These are phyloP conservation scores for Pluvianellus socialis DNA, from an alignment of 2,113 vertebrate genomes.

Conservation along the genomic window DNA sequence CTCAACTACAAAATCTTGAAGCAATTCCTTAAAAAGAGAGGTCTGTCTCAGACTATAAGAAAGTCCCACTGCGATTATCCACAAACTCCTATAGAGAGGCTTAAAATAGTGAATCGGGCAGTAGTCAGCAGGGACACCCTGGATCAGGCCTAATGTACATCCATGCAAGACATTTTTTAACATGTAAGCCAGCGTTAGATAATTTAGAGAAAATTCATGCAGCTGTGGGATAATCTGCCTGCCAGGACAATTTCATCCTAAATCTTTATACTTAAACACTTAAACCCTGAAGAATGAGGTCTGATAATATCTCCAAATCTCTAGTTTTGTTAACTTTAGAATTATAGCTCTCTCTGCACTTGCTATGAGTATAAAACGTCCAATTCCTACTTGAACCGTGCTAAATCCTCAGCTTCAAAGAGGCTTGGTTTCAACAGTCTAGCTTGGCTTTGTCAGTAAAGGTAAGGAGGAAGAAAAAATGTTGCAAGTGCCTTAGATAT, in stretches of 20 bases:
- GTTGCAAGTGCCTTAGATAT: background rate
- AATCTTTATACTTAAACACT: slow-evolving; percentile 26
- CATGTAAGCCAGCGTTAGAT: slow-evolving; percentile 25
- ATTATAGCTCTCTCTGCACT: background rate
- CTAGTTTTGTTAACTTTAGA: slow-evolving; percentile 29
- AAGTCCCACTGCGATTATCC: slow-evolving; percentile 2
- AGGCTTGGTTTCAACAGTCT: background rate
- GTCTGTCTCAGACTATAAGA: slow-evolving; percentile 18
- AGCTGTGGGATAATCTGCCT: slow-evolving; percentile 55
- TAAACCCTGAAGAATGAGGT: slow-evolving; percentile 43
- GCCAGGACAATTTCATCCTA: slow-evolving; percentile 48
- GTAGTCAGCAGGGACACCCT: background rate
- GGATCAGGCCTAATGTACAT: background rate
- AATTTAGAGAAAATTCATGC: slow-evolving; percentile 25
- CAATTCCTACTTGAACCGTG: slow-evolving; percentile 1
- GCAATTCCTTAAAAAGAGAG: slow-evolving; percentile 11
- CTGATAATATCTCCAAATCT: slow-evolving; percentile 39
- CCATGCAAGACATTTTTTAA: slow-evolving; percentile 2
- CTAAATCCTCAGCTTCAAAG: slow-evolving; percentile 25
- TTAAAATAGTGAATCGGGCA: background rate
- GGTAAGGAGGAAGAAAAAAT: background rate
- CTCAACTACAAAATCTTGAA: slow-evolving; percentile 1
- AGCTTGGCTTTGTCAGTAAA: background rate
- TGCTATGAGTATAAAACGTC: background rate
- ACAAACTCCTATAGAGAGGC: background rate